These are phyloP conservation scores for Carposina sasakii DNA, from an alignment of 1,140 invertebrate genomes.

Conservation along the genomic window DNA sequence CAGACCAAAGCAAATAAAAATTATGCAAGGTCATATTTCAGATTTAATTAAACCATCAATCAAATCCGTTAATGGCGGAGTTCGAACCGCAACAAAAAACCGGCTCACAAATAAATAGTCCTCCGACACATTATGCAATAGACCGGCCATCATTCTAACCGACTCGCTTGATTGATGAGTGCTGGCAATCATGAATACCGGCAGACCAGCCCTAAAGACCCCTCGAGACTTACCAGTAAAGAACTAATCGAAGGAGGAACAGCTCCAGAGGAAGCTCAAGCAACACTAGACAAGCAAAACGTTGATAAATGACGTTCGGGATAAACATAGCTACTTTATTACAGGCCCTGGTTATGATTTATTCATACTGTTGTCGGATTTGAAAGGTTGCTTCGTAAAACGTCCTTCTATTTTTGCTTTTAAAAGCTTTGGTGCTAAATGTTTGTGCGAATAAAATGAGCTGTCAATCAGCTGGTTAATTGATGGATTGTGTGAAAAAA, in stretches of 20 bases:
- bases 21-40: conserved; percentile 6
- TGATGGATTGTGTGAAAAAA: no score
- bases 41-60: conserved; percentile 16
- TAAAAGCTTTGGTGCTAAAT: no score
- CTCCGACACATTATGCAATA: conserved; percentile 49
- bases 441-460: no score
- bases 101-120: conserved; percentile 32
- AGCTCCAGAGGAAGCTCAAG: conserved; percentile 19
- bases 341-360: conserved; percentile 59
- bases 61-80: conserved; percentile 30
- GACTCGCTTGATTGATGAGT: conserved; percentile 47
- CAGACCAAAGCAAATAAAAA: conserved; percentile 1
- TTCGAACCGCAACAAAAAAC: conserved; percentile 30
- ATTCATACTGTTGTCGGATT: conserved; percentile 59
- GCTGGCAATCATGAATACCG: conserved; percentile 31
- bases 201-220: conserved; percentile 22
- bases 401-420: no score
- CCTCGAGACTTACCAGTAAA: not conserved
- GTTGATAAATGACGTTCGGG: conserved; percentile 54
- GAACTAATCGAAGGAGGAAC: not conserved
- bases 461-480: no score
- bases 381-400: conserved; percentile 49
- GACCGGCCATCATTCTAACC: conserved; percentile 36
- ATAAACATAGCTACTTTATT: conserved; percentile 67
- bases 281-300: conserved; percentile 32